Evolutionary conservation across 2,888 invertebrate genomes (phyloP), one percentile per base, ranked within the genome.

Genomic region (Eristalis arbustorum): DNA sequence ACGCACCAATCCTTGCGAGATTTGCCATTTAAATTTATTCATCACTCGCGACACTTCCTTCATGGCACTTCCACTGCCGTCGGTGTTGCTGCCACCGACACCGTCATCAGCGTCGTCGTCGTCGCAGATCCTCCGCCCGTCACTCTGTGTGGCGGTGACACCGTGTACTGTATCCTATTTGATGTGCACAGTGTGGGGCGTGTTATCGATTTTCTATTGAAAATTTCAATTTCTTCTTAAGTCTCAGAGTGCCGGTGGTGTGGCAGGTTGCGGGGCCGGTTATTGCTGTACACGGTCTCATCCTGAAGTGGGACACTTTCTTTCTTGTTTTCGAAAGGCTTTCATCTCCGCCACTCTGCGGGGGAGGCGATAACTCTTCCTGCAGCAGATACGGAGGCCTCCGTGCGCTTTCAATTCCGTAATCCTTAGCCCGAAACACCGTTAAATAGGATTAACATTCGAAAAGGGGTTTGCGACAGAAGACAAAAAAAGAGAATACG

Each of bases 21-120:
- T 66, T 49, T 61, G 42, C 56, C 57, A 78, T 77, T 81, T 49
- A 81, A 85, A 85, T 85, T 85, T 85, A 85, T 85, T 85, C 84
- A 77, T 76, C 64, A 28, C 42, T 66, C 57, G 18, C 56, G 56
- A 11, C 56, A 31, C 28, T 59, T 71, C 42, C 28, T 23, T 69
- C 59, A 25, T 59, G 23, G 59, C 59, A 14, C 59, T 59, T 59
- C 18, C 18, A 18, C n/a, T 49, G 18, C 25, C 23, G 42, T 23
- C 34, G 31, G 31, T 40, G 49, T 18, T 6, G 18, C 49, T 13
- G 25, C 31, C 49, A 13, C 11, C 42, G 25, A 18, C 18, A 11
- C 14, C 28, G 61, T 25, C 49, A 3, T 59, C 31, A 57, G 13
- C 22, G 28, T 18, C 23, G 3, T 37, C 57, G 68, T 61, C 34